Conservation (phyloP, 2,888 invertebrate genomes). For the Drosophila setosimentum region DNA sequence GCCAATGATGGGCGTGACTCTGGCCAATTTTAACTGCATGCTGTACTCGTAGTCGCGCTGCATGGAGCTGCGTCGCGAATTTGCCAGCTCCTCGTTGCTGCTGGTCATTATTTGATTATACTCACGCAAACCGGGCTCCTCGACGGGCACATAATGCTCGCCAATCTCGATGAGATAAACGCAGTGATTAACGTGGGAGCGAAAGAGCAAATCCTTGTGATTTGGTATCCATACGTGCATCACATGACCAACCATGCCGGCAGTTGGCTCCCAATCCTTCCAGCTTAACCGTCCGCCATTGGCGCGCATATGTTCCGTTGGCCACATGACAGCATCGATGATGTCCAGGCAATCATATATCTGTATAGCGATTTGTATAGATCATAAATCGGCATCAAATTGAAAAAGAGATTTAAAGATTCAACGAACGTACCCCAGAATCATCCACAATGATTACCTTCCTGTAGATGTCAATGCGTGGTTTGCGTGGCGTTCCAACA, state of each 20-base stretch:
- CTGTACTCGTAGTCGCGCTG: constrained; percentile 78
- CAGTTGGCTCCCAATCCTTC: constrained; percentile 95
- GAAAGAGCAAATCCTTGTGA: constrained; percentile 93
- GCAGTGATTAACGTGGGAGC: constrained; percentile 96
- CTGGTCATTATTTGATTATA: constrained; percentile 82
- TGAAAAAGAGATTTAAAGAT: neutral
- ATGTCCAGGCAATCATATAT: constrained; percentile 97
- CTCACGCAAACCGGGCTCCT: constrained; percentile 93
- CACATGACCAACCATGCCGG: constrained; percentile 97
- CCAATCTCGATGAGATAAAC: constrained; percentile 97
- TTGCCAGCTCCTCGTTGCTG: constrained; percentile 71
- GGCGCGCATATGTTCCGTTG: constrained; percentile 94
- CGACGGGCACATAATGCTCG: constrained; percentile 96
- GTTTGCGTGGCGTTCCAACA: constrained; percentile 53
- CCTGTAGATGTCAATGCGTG: constrained; percentile 82
- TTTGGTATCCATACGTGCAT: constrained; percentile 98
- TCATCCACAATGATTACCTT: constrained; percentile 85
- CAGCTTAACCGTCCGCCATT: constrained; percentile 95
- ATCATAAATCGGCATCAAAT: neutral
- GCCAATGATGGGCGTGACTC: constrained; percentile 71
- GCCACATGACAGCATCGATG: constrained; percentile 97
- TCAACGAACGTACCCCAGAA: constrained; percentile 77
- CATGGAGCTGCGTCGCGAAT: constrained; percentile 75
- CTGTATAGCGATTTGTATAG: constrained; percentile 61
- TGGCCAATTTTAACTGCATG: constrained; percentile 69